These are phyloP conservation scores for Bhutanitis thaidina DNA, from an alignment of 2,888 invertebrate genomes.

Conservation along the genomic window DNA sequence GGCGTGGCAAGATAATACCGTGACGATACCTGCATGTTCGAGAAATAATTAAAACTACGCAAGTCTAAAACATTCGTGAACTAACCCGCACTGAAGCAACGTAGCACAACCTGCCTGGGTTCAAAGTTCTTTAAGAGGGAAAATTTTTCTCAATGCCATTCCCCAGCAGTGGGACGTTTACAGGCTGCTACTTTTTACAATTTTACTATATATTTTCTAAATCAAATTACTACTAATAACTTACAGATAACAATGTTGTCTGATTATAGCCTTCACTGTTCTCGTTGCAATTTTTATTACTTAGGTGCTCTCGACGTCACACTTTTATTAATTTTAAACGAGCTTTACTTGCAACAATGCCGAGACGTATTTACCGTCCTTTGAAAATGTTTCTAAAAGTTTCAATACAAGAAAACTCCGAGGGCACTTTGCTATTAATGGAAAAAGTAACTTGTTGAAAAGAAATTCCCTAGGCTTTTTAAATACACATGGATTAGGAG, in stretches of 20 bases:
- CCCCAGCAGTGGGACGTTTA: too few species aligned
- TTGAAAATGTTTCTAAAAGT: neutral
- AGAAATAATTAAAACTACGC: too few species aligned
- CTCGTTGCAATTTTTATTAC: neutral
- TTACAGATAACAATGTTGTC: neutral
- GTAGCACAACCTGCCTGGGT: too few species aligned
- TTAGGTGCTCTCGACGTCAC: neutral
- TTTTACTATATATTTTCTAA: too few species aligned
- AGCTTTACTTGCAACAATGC: neutral
- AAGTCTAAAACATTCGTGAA: too few species aligned
- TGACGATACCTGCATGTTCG: too few species aligned
- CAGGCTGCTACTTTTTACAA: too few species aligned
- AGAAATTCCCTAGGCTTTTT: conserved; percentile 2
- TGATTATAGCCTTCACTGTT: neutral
- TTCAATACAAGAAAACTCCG: conserved; percentile 1
- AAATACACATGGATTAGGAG: neutral
- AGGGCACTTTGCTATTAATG: conserved; percentile 10
- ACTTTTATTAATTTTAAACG: neutral
- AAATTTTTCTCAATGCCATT: too few species aligned
- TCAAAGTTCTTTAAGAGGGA: too few species aligned
- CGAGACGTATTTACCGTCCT: neutral
- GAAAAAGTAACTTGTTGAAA: conserved; percentile 5
- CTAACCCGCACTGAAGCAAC: too few species aligned
- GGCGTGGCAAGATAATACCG: too few species aligned
- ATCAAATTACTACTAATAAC: too few species aligned